Percentiles rank a stretch among this genome's conserved stretches.
These are phyloP conservation scores for Macrotrachela quadricornifera DNA, from an alignment of 1,140 invertebrate genomes.

Conservation along the genomic window DNA sequence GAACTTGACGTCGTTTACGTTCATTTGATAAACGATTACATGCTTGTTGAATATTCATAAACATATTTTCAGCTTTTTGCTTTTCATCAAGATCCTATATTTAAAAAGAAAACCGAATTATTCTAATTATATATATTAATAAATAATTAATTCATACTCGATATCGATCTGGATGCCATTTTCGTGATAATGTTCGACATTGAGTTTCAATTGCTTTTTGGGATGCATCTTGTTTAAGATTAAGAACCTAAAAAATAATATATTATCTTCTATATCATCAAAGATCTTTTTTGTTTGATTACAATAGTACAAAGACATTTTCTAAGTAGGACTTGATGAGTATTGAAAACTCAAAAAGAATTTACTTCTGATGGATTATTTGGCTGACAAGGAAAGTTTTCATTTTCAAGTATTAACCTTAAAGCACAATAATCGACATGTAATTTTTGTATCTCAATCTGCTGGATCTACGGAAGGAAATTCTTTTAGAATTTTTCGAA, in stretches of 20 bases:
- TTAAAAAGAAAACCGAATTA: neutral
- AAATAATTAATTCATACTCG: constrained; percentile 39
- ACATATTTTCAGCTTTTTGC: constrained; percentile 51
- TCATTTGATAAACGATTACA: constrained; percentile 58
- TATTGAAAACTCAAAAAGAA: no score
- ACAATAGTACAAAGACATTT: no score
- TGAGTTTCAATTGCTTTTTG: constrained; percentile 60
- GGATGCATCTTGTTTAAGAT: constrained; percentile 45
- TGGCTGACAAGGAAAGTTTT: no score
- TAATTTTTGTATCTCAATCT: no score
- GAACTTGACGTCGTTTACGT: no score
- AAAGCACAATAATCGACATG: no score
- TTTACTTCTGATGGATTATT: no score
- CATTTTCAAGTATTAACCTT: no score
- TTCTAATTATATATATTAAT: neutral
- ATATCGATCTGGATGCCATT: constrained; percentile 74
- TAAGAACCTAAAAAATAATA: constrained; percentile 41
- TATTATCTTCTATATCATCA: constrained; percentile 8
- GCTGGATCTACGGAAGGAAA: no score
- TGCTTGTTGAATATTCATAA: constrained; percentile 75
- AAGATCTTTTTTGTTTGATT: neutral
- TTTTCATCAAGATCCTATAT: constrained; percentile 24
- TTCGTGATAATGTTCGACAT: constrained; percentile 57
- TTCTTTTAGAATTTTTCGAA: no score
- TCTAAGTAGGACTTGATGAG: no score